Percentiles rank a stretch among this genome's conserved stretches.
phyloP scores from a whole-genome alignment of 2,797 vertebrate species.

The Acanthurus tractus region DNA sequence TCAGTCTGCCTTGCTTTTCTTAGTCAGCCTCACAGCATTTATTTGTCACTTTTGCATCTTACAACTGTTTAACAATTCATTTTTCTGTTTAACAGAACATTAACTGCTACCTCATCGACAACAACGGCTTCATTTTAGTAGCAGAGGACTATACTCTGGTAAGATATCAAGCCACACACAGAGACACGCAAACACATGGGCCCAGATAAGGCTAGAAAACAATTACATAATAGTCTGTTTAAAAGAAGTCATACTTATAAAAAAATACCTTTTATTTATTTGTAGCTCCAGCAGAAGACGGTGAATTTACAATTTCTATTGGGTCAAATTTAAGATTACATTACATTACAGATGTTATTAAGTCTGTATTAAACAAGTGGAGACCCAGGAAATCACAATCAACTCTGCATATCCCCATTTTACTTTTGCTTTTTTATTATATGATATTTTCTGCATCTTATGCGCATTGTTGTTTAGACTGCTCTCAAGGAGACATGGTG shows the following conservation, averaged over 20 bases:
- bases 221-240: neutral
- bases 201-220: neutral
- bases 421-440: neutral
- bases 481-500: constrained; percentile 39
- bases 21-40: neutral
- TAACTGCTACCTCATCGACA: constrained; percentile 96
- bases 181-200: neutral
- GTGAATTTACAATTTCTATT: neutral
- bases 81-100: constrained; percentile 84
- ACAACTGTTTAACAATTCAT: neutral
- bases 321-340: neutral
- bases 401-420: too few species aligned
- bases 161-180: constrained; percentile 37
- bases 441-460: neutral
- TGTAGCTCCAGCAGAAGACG: neutral
- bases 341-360: neutral
- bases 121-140: constrained; percentile 95
- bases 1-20: constrained; percentile 71
- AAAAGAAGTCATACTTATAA: neutral
- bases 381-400: neutral
- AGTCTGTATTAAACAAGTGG: neutral
- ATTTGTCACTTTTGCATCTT: neutral
- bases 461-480: constrained; percentile 23
- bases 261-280: neutral
- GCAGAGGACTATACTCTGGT: constrained; percentile 93